phyloP scores from a whole-genome alignment of 2,888 invertebrate species.

The Crocallis elinguaria region DNA sequence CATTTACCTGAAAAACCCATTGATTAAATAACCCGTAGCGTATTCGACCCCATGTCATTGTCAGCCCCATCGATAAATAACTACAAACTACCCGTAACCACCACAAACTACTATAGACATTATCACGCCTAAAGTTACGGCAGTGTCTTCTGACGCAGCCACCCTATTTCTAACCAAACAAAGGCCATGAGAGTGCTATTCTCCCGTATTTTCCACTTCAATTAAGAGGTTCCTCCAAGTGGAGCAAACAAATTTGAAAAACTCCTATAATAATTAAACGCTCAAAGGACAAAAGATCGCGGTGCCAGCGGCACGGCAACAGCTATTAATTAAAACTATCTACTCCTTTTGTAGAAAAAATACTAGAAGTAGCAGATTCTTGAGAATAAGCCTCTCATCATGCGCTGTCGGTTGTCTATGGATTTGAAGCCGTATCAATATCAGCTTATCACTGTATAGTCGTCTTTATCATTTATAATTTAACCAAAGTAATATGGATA shows the following conservation, averaged over 20 bases:
- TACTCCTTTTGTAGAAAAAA: neutral
- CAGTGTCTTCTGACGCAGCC: neutral
- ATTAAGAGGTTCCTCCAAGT: slow-evolving; percentile 12
- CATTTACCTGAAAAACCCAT: too few species aligned
- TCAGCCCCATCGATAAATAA: neutral
- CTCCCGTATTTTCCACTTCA: slow-evolving; percentile 9
- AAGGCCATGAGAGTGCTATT: slow-evolving; percentile 4
- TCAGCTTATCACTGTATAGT: too few species aligned
- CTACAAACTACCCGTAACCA: slow-evolving; percentile 2
- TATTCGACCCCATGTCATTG: neutral
- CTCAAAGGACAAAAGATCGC: slow-evolving; percentile 35
- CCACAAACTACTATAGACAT: neutral
- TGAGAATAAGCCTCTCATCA: too few species aligned
- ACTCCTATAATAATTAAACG: slow-evolving; percentile 44
- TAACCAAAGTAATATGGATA: too few species aligned
- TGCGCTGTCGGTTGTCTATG: too few species aligned
- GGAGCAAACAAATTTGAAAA: slow-evolving; percentile 39
- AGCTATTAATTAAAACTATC: slow-evolving; percentile 20
- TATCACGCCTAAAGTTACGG: neutral
- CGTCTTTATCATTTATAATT: too few species aligned
- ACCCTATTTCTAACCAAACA: slow-evolving; percentile 6
- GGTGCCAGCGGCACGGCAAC: neutral
- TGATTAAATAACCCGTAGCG: neutral
- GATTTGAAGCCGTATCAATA: too few species aligned
- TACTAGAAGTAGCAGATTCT: neutral